Evolutionary conservation across 2,888 invertebrate species (phyloP).

Genomic region (Sisyra nigra): DNA sequence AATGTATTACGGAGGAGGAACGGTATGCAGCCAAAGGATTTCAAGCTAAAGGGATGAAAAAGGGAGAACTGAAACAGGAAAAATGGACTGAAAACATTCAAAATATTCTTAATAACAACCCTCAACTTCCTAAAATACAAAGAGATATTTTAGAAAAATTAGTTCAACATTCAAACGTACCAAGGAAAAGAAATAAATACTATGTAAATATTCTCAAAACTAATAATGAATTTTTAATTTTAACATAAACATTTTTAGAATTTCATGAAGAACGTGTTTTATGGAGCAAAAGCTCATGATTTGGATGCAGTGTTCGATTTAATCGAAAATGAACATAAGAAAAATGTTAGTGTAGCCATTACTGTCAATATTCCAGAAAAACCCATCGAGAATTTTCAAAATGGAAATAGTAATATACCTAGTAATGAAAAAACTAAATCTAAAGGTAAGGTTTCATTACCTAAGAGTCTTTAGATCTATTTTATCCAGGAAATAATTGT

Average conservation of each 20-base stretch:
- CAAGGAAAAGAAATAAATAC: constrained; percentile 5
- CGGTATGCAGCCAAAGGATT: constrained; percentile 7
- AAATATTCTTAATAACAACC: background rate
- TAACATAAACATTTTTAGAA: constrained; percentile 1
- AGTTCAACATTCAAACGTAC: constrained; percentile 2
- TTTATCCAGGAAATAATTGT: no score
- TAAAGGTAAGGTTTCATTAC: no score
- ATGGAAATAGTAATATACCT: background rate
- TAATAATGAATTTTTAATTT: no score
- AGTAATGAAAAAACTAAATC: background rate
- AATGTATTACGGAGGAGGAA: constrained; percentile 7
- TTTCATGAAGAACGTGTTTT: constrained; percentile 4
- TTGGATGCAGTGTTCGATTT: constrained; percentile 1
- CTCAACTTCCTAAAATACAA: background rate
- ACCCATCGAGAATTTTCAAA: background rate
- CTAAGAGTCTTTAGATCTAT: no score
- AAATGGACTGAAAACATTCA: constrained; percentile 6
- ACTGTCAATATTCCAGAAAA: background rate
- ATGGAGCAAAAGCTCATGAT: background rate
- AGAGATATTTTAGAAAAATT: background rate
- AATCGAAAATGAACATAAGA: constrained; percentile 6
- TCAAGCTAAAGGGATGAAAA: constrained; percentile 4
- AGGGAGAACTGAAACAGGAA: constrained; percentile 5
- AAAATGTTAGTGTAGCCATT: background rate
- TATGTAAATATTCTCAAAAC: background rate